These are phyloP conservation scores for Bombus confusus DNA, from an alignment of 1,140 invertebrate genomes.

Conservation along the genomic window DNA sequence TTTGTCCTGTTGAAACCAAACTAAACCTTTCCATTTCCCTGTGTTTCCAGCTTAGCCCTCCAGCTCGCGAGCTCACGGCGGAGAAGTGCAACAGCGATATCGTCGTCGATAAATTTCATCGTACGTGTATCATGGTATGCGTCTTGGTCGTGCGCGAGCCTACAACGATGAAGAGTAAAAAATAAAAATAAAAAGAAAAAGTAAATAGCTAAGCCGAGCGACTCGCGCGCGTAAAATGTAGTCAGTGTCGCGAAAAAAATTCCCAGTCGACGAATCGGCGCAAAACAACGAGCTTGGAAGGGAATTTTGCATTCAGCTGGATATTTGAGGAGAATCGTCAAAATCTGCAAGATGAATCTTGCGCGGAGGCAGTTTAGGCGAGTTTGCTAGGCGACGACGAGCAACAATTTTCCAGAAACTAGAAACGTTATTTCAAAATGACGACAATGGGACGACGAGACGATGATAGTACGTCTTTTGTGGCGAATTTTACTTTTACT, in stretches of 20 bases:
- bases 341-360: not conserved
- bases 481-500: not conserved
- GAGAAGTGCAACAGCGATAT: not conserved
- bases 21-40: constrained; percentile 8
- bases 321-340: not conserved
- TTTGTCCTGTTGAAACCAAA: not conserved
- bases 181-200: not conserved
- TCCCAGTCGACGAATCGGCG: too few species aligned
- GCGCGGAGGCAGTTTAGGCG: too few species aligned
- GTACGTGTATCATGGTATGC: constrained; percentile 29
- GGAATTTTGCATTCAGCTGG: not conserved
- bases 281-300: not conserved
- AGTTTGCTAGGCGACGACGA: too few species aligned
- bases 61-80: not conserved
- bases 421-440: too few species aligned
- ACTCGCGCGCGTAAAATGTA: constrained; percentile 26
- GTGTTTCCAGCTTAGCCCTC: not conserved
- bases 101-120: constrained; percentile 24
- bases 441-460: too few species aligned
- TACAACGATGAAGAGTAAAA: constrained; percentile 4
- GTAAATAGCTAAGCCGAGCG: too few species aligned
- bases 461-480: too few species aligned
- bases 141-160: not conserved
- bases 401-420: too few species aligned
- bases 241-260: not conserved